Percentiles rank a stretch among this genome's conserved stretches.
Evolutionary conservation across 2,113 vertebrate genomes (phyloP).

Genomic region (Ceyx margarethae): DNA sequence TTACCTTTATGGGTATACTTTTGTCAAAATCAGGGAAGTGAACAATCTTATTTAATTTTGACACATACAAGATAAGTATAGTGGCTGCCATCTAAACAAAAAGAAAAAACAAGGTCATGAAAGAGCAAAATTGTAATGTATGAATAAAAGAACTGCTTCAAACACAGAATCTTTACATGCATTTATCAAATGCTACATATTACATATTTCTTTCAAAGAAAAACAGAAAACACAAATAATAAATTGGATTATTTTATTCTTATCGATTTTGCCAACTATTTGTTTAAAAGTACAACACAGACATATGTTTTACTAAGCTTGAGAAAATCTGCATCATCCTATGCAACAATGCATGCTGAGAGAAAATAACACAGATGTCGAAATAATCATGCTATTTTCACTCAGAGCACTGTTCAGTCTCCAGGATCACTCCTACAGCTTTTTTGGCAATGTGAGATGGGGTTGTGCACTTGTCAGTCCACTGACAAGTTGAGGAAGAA

Average conservation of each 20-base stretch:
- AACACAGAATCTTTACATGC: not conserved
- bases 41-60: conserved; percentile 75
- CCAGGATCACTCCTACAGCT: not conserved
- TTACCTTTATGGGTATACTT: conserved; percentile 77
- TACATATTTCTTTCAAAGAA: not conserved
- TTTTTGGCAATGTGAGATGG: not conserved
- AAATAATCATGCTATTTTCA: not conserved
- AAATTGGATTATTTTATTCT: not conserved
- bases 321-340: not conserved
- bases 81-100: conserved; percentile 76
- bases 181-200: not conserved
- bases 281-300: not conserved
- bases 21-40: conserved; percentile 81
- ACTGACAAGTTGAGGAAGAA: not conserved
- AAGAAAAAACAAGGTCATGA: not conserved
- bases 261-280: not conserved
- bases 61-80: conserved; percentile 78
- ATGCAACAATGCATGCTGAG: not conserved
- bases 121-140: not conserved
- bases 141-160: not conserved
- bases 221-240: not conserved
- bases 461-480: not conserved
- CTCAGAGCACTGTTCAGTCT: not conserved
- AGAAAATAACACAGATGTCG: not conserved
- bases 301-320: not conserved